These are phyloP conservation scores for Lethocerus indicus DNA, from an alignment of 1,140 invertebrate species.

Conservation along the genomic window DNA sequence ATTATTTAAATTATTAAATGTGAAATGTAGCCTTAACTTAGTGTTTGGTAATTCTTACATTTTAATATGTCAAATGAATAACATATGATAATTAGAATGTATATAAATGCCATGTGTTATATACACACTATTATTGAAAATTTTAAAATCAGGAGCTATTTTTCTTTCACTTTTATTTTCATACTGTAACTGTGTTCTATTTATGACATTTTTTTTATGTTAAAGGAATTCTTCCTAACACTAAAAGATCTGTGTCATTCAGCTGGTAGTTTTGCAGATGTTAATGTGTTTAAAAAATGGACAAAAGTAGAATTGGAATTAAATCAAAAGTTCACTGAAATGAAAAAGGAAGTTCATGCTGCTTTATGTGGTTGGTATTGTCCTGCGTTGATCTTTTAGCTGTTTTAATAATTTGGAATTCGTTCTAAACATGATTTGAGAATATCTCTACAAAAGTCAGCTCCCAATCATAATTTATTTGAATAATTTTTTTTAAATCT, in stretches of 20 bases:
- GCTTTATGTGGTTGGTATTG: slow-evolving; percentile 62
- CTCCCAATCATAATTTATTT: too few relatives aligned
- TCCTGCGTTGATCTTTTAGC: too few relatives aligned
- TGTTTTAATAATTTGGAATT: too few relatives aligned
- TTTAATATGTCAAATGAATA: too few relatives aligned
- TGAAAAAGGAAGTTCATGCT: slow-evolving; percentile 56
- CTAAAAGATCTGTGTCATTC: slow-evolving; percentile 56
- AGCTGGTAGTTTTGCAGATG: slow-evolving; percentile 19
- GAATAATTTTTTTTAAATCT: too few relatives aligned
- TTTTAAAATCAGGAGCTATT: neutral
- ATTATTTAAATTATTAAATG: slow-evolving; percentile 1
- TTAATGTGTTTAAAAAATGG: slow-evolving; percentile 47
- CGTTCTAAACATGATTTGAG: too few relatives aligned
- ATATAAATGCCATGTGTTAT: too few relatives aligned
- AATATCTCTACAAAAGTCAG: too few relatives aligned
- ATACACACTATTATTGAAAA: neutral
- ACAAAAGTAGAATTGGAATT: slow-evolving; percentile 39
- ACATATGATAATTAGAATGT: too few relatives aligned
- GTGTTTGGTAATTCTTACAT: too few relatives aligned
- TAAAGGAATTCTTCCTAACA: slow-evolving; percentile 86
- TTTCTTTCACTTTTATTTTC: neutral
- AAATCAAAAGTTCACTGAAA: slow-evolving; percentile 43
- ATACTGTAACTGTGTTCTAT: neutral
- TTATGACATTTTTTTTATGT: slow-evolving; percentile 17
- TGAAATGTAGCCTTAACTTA: too few relatives aligned